phyloP scores from a whole-genome alignment of 2,797 vertebrate genomes.

The Coracias cyanogaster region DNA sequence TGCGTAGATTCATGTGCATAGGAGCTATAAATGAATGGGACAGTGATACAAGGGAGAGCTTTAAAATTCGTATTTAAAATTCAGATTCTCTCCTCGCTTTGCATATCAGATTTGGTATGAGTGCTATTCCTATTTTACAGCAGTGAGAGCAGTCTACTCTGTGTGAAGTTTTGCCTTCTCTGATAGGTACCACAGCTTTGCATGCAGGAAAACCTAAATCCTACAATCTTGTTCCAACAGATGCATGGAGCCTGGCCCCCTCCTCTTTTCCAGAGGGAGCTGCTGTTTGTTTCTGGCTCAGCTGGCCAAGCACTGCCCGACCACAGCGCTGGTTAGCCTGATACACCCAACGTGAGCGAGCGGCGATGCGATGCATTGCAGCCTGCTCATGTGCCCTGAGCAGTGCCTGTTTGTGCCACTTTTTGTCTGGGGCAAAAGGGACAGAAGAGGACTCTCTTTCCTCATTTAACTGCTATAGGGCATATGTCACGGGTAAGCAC shows the following conservation, averaged over 20 bases:
- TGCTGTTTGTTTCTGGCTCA: neutral
- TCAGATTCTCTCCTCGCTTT: neutral
- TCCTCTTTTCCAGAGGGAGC: neutral
- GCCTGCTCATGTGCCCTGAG: accelerated
- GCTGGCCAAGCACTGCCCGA: neutral
- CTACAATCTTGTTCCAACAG: neutral
- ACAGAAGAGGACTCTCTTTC: neutral
- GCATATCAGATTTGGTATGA: neutral
- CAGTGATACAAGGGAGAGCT: neutral
- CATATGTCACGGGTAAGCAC: neutral
- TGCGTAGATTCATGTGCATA: neutral
- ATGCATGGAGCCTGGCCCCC: neutral
- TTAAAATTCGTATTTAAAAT: neutral
- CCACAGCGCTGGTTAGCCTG: accelerated
- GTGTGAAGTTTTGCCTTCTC: accelerated
- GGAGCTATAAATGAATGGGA: neutral
- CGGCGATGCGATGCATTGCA: accelerated
- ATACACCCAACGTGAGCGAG: accelerated
- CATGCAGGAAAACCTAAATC: neutral
- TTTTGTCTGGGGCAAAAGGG: slow-evolving; percentile 21
- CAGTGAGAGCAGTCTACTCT: neutral
- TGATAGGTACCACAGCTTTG: neutral
- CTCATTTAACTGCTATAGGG: neutral
- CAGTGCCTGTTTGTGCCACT: accelerated
- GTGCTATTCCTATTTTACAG: neutral